Percentiles rank a stretch among this genome's conserved stretches.
Evolutionary conservation across 2,113 vertebrate genomes (phyloP).

Genomic region (Hydropotes inermis): DNA sequence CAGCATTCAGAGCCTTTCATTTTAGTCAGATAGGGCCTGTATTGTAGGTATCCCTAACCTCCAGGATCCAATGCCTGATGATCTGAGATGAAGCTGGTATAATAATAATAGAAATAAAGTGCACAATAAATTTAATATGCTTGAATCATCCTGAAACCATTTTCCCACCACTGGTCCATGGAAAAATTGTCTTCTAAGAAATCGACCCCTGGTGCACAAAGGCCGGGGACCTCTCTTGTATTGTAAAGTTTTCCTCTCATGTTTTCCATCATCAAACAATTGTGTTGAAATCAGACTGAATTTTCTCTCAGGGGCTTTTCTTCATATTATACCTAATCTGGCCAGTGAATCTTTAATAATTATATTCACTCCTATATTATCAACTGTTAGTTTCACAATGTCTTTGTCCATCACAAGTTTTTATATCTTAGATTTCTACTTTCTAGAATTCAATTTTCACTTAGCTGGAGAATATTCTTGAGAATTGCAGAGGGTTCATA

Average conservation of each 20-base stretch:
- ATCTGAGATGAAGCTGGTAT: not conserved
- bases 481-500: not conserved
- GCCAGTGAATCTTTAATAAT: not conserved
- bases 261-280: not conserved
- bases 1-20: not conserved
- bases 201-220: not conserved
- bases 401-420: not conserved
- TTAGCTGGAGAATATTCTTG: constrained; percentile 1
- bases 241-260: not conserved
- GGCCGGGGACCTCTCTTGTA: not conserved
- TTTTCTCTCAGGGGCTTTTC: not conserved
- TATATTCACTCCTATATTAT: not conserved
- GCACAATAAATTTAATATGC: not conserved
- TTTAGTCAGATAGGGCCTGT: not conserved
- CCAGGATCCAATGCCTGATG: not conserved
- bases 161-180: not conserved
- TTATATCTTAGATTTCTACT: not conserved
- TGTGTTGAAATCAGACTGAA: not conserved
- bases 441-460: constrained; percentile 18
- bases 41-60: not conserved
- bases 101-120: not conserved
- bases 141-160: not conserved
- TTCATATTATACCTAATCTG: not conserved
- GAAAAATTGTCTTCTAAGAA: not conserved
- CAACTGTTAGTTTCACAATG: not conserved